These are phyloP conservation scores for Laspeyria flexula DNA, from an alignment of 2,888 invertebrate genomes.

Conservation along the genomic window DNA sequence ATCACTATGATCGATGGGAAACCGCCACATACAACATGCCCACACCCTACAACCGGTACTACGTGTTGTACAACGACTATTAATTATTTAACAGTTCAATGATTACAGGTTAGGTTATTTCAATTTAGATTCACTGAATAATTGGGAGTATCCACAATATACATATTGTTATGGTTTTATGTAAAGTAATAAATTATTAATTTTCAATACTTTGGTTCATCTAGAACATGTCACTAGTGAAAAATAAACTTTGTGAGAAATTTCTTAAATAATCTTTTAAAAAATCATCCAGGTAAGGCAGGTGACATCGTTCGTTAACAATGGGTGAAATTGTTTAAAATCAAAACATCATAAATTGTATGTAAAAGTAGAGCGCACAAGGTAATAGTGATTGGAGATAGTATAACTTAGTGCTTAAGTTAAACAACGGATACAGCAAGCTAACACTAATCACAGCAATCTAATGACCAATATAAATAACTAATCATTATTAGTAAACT, in stretches of 20 bases:
- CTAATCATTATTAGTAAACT: background rate
- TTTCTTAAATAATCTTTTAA: too few relatives aligned
- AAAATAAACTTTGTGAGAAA: too few relatives aligned
- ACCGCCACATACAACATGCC: slow-evolving; percentile 4
- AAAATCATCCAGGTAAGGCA: too few relatives aligned
- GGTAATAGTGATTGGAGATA: background rate
- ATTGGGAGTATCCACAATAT: too few relatives aligned
- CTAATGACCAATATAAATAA: background rate
- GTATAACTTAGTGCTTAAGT: background rate
- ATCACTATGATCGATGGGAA: background rate
- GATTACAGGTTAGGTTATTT: slow-evolving; percentile 56
- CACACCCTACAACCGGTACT: slow-evolving; percentile 28
- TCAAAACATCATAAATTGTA: background rate
- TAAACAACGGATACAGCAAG: background rate
- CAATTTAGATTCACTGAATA: slow-evolving; percentile 43
- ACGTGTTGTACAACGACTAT: slow-evolving; percentile 39
- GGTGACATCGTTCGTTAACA: too few relatives aligned
- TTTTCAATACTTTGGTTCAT: too few relatives aligned
- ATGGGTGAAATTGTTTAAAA: too few relatives aligned
- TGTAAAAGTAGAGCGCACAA: background rate
- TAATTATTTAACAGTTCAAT: slow-evolving; percentile 59
- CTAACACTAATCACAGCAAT: background rate
- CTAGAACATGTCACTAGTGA: too few relatives aligned
- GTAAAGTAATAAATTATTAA: too few relatives aligned
- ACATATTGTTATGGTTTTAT: background rate